Base-by-base conservation (phyloP, 1,140 invertebrate genomes). In the Pygmarrhopalites habei region DNA sequence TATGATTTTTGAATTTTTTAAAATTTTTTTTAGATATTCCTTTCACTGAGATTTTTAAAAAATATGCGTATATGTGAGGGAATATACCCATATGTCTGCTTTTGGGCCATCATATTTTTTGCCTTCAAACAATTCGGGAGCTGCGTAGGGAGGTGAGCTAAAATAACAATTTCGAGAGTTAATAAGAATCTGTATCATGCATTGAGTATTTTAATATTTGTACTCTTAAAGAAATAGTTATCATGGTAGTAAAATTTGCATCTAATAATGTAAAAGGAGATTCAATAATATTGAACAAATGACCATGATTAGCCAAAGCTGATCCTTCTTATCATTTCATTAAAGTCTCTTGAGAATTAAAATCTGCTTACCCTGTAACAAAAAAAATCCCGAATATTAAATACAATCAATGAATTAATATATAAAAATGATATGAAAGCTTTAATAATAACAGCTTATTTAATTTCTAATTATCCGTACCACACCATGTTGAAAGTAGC, bases 141-240 rank as follows among this genome's bases (percentile, higher is more conserved):
- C 94, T 56, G 95, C 95, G 78, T 98, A 98, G 23, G 94, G 94
- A n/a, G 94, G 95, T 44, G n/a, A n/a, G n/a, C n/a, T n/a, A n/a
- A n/a, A n/a, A n/a, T n/a, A n/a, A n/a, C n/a, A n/a, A n/a, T n/a
- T n/a, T n/a, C n/a, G n/a, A n/a, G n/a, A 90, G 93, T n/a, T n/a
- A n/a, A n/a, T n/a, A n/a, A n/a, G n/a, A n/a, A n/a, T n/a, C n/a
- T n/a, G n/a, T n/a, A n/a, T n/a, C 39, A 41, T 41, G 10, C 39
- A 41, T 41, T 41, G n/a, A 41, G 39, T 41, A 41, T 41, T 12
- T 41, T 41, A 12, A 41, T 41, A 41, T 12, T 41, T 41, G 39
- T 12, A 10, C 10, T 41, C 39, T 12, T 41, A 41, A 41, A 41
- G 10, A 41, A 41, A 41, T 41, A 12, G 39, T 41, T 41, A n/a